Percentiles rank a stretch among this genome's conserved stretches.
phyloP scores from a whole-genome alignment of 2,797 vertebrate genomes.

The Helarctos malayanus region DNA sequence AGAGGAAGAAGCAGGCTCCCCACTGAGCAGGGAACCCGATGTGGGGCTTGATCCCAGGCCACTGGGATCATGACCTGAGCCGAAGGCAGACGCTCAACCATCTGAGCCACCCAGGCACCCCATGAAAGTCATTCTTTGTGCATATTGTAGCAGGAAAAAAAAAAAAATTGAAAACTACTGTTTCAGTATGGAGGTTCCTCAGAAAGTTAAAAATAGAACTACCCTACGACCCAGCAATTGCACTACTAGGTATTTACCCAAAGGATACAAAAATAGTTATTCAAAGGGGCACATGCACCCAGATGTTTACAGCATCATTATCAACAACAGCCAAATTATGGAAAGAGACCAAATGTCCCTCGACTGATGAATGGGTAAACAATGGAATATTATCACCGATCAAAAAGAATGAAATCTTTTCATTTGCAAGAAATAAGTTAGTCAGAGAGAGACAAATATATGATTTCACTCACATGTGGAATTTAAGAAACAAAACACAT shows the following conservation, averaged over 20 bases:
- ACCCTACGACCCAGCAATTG: background rate
- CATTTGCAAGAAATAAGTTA: background rate
- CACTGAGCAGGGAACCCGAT: too few relatives aligned
- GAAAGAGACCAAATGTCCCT: background rate
- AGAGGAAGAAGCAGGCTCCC: too few relatives aligned
- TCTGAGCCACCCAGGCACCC: too few relatives aligned
- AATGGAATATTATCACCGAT: background rate
- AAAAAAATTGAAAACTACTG: background rate
- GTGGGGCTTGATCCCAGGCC: too few relatives aligned
- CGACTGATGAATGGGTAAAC: background rate
- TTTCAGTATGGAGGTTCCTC: background rate
- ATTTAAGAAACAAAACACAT: background rate
- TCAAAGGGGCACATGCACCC: background rate
- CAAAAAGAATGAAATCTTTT: background rate
- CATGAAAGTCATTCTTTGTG: background rate
- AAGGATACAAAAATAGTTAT: background rate
- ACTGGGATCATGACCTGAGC: too few relatives aligned
- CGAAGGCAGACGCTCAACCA: too few relatives aligned
- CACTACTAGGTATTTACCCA: background rate
- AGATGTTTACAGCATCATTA: background rate
- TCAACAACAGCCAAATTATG: background rate
- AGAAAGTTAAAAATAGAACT: background rate
- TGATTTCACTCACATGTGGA: background rate
- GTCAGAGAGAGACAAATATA: background rate
- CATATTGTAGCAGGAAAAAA: background rate